Conservation (phyloP, 2,113 vertebrate genomes). For the Sisor rabdophorus region DNA sequence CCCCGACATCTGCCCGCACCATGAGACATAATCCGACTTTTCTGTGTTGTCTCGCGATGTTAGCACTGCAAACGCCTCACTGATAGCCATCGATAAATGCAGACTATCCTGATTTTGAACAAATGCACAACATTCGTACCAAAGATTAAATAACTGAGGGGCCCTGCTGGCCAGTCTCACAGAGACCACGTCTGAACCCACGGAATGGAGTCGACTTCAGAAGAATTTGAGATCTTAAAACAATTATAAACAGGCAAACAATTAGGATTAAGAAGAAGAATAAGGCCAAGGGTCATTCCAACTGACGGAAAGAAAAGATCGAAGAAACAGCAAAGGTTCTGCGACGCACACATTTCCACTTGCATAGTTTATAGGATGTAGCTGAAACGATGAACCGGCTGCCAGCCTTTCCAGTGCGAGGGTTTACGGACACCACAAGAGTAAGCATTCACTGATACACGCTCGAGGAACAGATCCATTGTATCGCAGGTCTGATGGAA, state of each 20-base stretch:
- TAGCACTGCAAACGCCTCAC: constrained; percentile 94
- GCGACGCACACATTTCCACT: constrained; percentile 63
- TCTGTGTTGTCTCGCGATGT: constrained; percentile 92
- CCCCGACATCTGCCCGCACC: constrained; percentile 49
- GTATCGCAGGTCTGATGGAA: constrained; percentile 86
- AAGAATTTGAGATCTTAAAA: constrained; percentile 97
- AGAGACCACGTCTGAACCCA: constrained; percentile 99
- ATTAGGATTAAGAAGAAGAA: constrained; percentile 53
- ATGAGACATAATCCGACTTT: constrained; percentile 64
- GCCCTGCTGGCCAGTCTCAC: constrained; percentile 99
- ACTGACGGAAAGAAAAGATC: constrained; percentile 45
- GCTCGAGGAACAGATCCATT: neutral
- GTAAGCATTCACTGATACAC: neutral
- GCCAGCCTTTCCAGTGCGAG: constrained; percentile 34
- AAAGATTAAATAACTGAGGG: constrained; percentile 90
- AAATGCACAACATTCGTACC: constrained; percentile 99
- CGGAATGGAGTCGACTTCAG: constrained; percentile 93
- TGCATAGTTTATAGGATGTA: constrained; percentile 73
- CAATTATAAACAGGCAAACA: constrained; percentile 60
- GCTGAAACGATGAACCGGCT: constrained; percentile 59
- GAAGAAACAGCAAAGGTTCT: constrained; percentile 60
- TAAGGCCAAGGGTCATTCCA: constrained; percentile 75
- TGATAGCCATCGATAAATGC: constrained; percentile 90
- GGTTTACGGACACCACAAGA: neutral
- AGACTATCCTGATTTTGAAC: constrained; percentile 98